These are phyloP conservation scores for Protobothrops flavoviridis DNA, from an alignment of 2,113 vertebrate genomes.

Conservation along the genomic window DNA sequence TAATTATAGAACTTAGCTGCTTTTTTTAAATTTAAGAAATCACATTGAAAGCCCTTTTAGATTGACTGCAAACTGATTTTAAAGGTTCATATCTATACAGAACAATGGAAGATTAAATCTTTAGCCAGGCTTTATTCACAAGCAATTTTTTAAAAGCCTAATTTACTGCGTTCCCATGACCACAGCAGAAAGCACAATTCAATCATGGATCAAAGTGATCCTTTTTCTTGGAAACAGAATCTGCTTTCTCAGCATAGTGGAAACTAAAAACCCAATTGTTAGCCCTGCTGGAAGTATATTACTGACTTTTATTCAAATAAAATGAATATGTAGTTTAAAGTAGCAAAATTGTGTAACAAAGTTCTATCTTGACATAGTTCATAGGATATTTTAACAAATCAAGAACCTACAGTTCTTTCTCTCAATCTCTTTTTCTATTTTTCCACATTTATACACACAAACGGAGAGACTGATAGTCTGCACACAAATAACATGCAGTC, in stretches of 20 bases:
- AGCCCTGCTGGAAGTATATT: neutral
- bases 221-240: neutral
- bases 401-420: neutral
- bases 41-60: neutral
- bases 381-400: neutral
- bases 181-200: neutral
- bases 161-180: neutral
- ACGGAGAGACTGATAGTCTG: neutral
- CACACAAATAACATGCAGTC: neutral
- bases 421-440: neutral
- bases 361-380: neutral
- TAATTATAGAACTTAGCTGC: neutral
- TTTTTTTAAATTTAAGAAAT: neutral
- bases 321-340: neutral
- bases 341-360: neutral
- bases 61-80: neutral
- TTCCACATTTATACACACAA: neutral
- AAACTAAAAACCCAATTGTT: neutral
- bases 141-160: neutral
- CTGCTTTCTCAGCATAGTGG: neutral
- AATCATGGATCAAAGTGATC: neutral
- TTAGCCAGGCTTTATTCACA: neutral
- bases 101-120: neutral
- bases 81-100: neutral
- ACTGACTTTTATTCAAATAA: neutral